Percentiles rank a stretch among this genome's conserved stretches.
phyloP scores from a whole-genome alignment of 2,797 vertebrate genomes.

The Melanotaenia trifasciata region DNA sequence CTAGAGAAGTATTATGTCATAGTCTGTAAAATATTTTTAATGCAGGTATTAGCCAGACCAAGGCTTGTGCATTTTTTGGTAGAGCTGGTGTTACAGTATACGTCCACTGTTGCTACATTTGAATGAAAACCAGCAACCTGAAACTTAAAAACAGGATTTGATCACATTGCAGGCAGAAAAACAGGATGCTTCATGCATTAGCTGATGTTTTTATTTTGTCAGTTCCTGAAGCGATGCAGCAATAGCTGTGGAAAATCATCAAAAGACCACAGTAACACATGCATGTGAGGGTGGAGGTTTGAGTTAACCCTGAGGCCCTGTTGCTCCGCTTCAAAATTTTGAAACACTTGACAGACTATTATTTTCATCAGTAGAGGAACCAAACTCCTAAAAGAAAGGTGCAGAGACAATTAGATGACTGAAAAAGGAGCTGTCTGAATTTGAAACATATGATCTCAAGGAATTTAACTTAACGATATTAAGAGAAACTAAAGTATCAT shows the following conservation, averaged over 20 bases:
- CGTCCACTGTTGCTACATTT: conserved; percentile 36
- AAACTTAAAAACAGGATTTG: conserved; percentile 47
- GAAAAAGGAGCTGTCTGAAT: conserved; percentile 78
- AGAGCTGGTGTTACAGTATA: not conserved
- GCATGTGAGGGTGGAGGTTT: conserved; percentile 66
- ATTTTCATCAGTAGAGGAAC: conserved; percentile 78
- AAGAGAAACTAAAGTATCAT: conserved; percentile 63
- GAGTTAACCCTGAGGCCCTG: conserved; percentile 48
- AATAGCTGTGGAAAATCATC: conserved; percentile 79
- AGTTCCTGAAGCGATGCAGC: conserved; percentile 70
- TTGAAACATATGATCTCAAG: conserved; percentile 77
- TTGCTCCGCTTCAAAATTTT: conserved; percentile 62
- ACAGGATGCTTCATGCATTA: conserved; percentile 66
- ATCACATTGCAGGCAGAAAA: conserved; percentile 42
- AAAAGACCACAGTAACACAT: conserved; percentile 71
- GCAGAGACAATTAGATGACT: conserved; percentile 74
- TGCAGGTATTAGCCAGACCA: not conserved
- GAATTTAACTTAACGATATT: conserved; percentile 72
- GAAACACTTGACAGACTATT: conserved; percentile 67
- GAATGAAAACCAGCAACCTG: conserved; percentile 50
- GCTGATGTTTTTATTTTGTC: conserved; percentile 74
- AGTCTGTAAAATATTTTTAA: not conserved
- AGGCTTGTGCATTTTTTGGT: not conserved
- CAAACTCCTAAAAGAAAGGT: conserved; percentile 68
- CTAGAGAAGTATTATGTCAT: not conserved